Conservation (phyloP, 2,888 invertebrate genomes). For the Clostera curtula region DNA sequence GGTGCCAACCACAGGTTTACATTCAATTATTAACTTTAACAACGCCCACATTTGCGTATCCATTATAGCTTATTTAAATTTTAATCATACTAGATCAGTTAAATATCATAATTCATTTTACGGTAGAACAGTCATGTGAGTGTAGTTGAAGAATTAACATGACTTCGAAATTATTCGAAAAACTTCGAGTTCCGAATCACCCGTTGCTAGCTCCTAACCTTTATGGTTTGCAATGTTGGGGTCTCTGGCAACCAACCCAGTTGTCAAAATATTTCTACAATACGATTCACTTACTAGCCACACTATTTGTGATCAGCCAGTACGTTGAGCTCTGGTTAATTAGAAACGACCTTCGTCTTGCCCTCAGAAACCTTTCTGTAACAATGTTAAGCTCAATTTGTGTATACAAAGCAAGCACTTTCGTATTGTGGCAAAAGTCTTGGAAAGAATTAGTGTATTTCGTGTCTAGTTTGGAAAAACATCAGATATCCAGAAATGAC, state of each 20-base stretch:
- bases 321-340: conserved; percentile 51
- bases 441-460: conserved; percentile 43
- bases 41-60: too few species aligned
- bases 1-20: too few species aligned
- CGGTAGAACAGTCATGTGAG: neutral
- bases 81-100: too few species aligned
- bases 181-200: conserved; percentile 27
- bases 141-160: neutral
- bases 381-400: conserved; percentile 54
- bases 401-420: conserved; percentile 45
- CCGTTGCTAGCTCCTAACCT: conserved; percentile 45
- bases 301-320: conserved; percentile 46
- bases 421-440: conserved; percentile 41
- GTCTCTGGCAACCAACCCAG: conserved; percentile 38
- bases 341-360: conserved; percentile 36
- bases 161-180: conserved; percentile 12
- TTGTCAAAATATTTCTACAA: conserved; percentile 24
- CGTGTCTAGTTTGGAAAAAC: conserved; percentile 37
- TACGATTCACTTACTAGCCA: conserved; percentile 32
- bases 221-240: conserved; percentile 37
- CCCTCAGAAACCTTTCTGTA: conserved; percentile 47
- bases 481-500: conserved; percentile 32
- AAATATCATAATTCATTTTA: too few species aligned
- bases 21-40: too few species aligned
- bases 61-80: too few species aligned